phyloP scores from a whole-genome alignment of 2,113 vertebrate species.

The Chlorodrepanis virens region DNA sequence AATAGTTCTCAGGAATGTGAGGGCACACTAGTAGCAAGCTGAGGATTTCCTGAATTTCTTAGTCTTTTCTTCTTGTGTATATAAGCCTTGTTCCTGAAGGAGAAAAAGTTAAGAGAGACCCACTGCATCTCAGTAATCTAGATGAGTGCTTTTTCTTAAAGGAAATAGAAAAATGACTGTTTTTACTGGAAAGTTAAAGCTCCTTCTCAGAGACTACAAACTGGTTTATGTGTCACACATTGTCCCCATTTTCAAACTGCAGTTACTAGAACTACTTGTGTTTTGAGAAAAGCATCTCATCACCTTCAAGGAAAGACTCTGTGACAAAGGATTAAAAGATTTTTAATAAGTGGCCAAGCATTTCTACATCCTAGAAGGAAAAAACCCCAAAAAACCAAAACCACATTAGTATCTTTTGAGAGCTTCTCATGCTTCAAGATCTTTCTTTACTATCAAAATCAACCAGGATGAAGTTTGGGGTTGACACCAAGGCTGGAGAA shows the following conservation, averaged over 20 bases:
- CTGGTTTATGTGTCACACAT: not conserved
- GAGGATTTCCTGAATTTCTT: slow-evolving; percentile 59
- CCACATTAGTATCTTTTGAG: not conserved
- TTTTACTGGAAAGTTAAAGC: not conserved
- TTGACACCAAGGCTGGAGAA: not conserved
- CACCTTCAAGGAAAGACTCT: not conserved
- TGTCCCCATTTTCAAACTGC: not conserved
- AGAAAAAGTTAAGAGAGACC: not conserved
- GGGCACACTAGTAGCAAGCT: slow-evolving; percentile 15
- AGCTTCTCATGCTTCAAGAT: not conserved
- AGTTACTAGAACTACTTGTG: not conserved
- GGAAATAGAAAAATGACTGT: not conserved
- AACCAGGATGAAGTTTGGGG: not conserved
- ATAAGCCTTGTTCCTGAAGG: not conserved
- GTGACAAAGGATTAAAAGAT: not conserved
- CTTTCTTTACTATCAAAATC: not conserved
- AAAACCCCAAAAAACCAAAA: not conserved
- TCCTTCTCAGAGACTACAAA: not conserved
- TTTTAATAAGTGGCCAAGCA: not conserved
- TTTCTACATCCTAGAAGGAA: not conserved
- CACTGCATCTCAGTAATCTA: not conserved
- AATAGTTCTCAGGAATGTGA: slow-evolving; percentile 54
- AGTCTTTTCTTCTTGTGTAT: not conserved
- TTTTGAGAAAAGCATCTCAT: not conserved
- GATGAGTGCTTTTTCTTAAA: not conserved